Conservation (phyloP, 1,140 invertebrate genomes). For the Meloidogyne chitwoodi region DNA sequence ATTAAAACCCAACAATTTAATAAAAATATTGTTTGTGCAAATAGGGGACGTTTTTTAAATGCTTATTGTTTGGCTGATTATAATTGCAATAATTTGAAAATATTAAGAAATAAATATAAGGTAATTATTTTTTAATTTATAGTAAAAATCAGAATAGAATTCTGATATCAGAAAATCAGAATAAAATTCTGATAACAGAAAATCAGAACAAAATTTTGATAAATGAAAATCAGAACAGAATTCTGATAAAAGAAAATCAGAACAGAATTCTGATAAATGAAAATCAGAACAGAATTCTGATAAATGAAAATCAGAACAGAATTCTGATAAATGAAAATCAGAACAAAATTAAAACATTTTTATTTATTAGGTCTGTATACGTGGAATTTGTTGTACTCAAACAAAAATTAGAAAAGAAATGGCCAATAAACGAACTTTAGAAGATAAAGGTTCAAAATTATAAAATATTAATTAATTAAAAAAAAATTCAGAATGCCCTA, state of each 20-base stretch:
- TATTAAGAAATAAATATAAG: not conserved
- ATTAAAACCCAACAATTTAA: not conserved
- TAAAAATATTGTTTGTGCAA: not conserved
- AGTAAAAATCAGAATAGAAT: too few species aligned
- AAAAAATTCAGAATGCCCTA: not conserved
- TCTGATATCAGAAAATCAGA: too few species aligned
- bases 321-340: not conserved
- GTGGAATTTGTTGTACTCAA: not conserved
- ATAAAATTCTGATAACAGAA: too few species aligned
- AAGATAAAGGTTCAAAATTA: not conserved
- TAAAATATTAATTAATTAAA: not conserved
- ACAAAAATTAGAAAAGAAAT: not conserved
- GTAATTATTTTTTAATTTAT: too few species aligned
- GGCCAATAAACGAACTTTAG: not conserved
- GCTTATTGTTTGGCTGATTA: slow-evolving; percentile 5
- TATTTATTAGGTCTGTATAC: not conserved
- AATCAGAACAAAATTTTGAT: too few species aligned
- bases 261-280: too few species aligned
- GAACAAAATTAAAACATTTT: not conserved
- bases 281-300: too few species aligned
- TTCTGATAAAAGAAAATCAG: too few species aligned
- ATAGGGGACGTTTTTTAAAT: not conserved
- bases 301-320: too few species aligned
- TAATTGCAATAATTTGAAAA: not conserved
- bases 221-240: too few species aligned